Evolutionary conservation across 2,113 vertebrate species (phyloP), one percentile per base, ranked within the genome.

Genomic region (Thalassoma bifasciatum): DNA sequence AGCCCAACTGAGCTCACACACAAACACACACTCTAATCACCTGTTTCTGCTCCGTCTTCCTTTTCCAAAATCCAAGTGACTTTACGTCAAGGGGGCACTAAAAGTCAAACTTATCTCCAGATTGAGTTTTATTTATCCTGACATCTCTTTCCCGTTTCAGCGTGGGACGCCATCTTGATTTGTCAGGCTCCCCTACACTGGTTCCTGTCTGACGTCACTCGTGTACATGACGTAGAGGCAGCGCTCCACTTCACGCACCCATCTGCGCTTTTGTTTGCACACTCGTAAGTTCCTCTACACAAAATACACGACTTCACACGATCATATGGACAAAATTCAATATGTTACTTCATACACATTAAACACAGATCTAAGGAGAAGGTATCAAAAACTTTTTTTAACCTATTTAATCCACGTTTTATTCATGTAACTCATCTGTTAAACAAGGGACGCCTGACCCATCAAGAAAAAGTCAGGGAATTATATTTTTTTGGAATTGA

Each of bases 161-260:
- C 90, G 92, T 89, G 83, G 86, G 90, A 89, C 93, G 94, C 94
- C 94, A 95, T 95, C 91, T 95, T 95, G 93, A 81, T 90, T 91
- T 86, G 76, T 91, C 88, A 81, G 79, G 77, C 82, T 86, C 78
- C 72, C 87, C 84, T 80, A 56, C 58, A 70, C 84, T 83, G 80
- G 86, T 90, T 93, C 89, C 93, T 92, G 87, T 89, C 38, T 89
- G 88, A 88, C 81, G 91, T 90, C 90, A 92, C 82, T 62, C 50
- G 1, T 7, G 21, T 60, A 24, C 67, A 22, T 84, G 85, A 92
- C 86, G 75, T 76, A 46, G 77, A 23, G 54, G 5, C 16, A 11
- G 30, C 13, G 6, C 64, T 64, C 23, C 52, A 1, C 4, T 14
- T 44, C 13, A 44, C 38, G 38, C 4, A 23, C 53, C 46, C 57